These are phyloP conservation scores for Chloroceryle amazona DNA, from an alignment of 2,797 vertebrate genomes.

Conservation along the genomic window DNA sequence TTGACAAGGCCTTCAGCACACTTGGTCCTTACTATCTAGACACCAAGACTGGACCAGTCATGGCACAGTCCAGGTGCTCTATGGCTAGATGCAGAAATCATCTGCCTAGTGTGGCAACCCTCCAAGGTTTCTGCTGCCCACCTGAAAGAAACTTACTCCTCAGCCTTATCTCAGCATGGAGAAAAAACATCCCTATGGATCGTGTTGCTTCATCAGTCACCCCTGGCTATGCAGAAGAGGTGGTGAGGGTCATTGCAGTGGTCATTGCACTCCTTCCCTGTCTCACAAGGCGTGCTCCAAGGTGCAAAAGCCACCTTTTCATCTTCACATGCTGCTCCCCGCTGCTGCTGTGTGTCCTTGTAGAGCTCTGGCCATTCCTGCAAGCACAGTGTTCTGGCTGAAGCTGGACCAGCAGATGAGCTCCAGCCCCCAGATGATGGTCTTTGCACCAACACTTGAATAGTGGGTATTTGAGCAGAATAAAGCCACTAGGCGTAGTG, in stretches of 20 bases:
- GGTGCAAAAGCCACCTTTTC: accelerated
- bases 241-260: too few relatives aligned
- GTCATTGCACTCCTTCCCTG: background rate
- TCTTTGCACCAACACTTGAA: too few relatives aligned
- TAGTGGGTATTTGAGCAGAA: background rate
- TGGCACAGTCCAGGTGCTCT: background rate
- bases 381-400: background rate
- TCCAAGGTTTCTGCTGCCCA: background rate
- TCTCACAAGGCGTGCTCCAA: background rate
- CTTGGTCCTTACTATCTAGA: too few relatives aligned
- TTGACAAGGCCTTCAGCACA: accelerated
- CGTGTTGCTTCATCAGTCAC: background rate
- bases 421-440: background rate
- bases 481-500: background rate
- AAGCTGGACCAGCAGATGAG: background rate
- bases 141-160: background rate
- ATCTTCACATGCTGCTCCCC: background rate
- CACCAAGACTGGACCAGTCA: too few relatives aligned
- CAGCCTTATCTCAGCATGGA: background rate
- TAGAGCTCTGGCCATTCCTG: accelerated
- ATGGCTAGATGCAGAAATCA: background rate
- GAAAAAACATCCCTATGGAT: background rate
- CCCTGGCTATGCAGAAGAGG: background rate
- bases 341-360: background rate
- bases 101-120: background rate